Evolutionary conservation across 2,113 vertebrate species (phyloP), one percentile per base, ranked within the genome.

Genomic region (Synchiropus splendidus): DNA sequence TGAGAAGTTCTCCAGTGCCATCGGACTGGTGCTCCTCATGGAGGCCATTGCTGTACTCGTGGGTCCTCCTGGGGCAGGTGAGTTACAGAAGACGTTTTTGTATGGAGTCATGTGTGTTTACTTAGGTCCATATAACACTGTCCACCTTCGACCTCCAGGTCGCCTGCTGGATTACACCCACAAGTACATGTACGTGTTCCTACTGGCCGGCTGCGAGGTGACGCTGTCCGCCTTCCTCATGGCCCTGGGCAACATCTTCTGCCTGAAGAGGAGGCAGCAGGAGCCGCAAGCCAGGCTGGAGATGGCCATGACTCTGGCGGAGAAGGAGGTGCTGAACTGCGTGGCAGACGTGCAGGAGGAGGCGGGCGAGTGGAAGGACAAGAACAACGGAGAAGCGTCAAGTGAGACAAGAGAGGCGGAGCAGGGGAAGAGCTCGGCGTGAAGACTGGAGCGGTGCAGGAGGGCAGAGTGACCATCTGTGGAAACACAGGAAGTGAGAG

Each of bases 41-140:
- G 92, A 97, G 67, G 91, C 92, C 2, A 10, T 90, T 5, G 92
- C 92, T 2, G 91, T 97, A 35, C 83, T 97, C 2, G 73, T 95
- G 14, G 92, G 92, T 1, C 91, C 92, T 6, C 92, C 92, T 0
- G 87, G 87, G 12, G 92, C 89, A 63, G 92, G 92, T 90, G 59
- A 86, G 77, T 34, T n/a, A n/a, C n/a, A n/a, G n/a, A n/a, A n/a
- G n/a, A n/a, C n/a, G n/a, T n/a, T n/a, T n/a, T n/a, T n/a, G n/a
- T n/a, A n/a, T n/a, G n/a, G n/a, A n/a, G n/a, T 1, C 36, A 37
- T 5, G 5, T 27, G 21, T 27, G 21, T 27, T n/a, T 27, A 27
- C 8, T 27, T 27, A 4, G 21, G 21, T 27, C 21, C 21, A 8
- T 27, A 27, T 27, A 31, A 3, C n/a, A 5, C 12, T 5, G 18